Evolutionary conservation across 1,140 invertebrate species (phyloP).

Genomic region (Araneus ventricosus): DNA sequence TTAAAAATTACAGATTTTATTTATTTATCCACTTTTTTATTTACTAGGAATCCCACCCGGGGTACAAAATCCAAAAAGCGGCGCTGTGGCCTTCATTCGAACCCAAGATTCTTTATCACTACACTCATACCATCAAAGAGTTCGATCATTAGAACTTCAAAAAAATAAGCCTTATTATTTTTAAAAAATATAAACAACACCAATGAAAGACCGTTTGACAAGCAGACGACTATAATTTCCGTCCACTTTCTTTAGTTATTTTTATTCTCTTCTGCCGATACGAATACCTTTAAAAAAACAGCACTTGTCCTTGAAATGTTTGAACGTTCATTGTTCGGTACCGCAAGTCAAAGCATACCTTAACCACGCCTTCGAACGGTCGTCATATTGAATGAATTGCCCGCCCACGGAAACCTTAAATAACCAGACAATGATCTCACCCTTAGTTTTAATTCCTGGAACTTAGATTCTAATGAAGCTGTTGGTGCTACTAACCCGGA

Average conservation of each 20-base stretch:
- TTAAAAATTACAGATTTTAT: too few relatives aligned
- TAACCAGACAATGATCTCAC: not conserved
- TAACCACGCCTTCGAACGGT: not conserved
- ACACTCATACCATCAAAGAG: too few relatives aligned
- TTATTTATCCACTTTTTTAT: too few relatives aligned
- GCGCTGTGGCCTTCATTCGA: too few relatives aligned
- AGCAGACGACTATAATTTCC: not conserved
- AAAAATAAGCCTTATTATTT: too few relatives aligned
- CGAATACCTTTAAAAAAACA: not conserved
- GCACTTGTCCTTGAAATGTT: not conserved
- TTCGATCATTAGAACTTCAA: too few relatives aligned
- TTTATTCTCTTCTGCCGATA: not conserved
- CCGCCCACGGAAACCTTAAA: not conserved
- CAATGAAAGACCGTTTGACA: not conserved
- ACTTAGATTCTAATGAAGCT: not conserved
- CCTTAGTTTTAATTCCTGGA: not conserved
- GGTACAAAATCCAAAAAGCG: too few relatives aligned
- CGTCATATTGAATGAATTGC: not conserved
- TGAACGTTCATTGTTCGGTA: not conserved
- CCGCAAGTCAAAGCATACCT: not conserved
- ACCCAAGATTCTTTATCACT: too few relatives aligned
- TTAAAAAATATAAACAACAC: not conserved
- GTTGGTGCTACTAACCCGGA: not conserved
- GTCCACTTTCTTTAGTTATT: not conserved
- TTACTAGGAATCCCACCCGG: too few relatives aligned